Conservation (phyloP, 1,140 invertebrate genomes). For the Aphelenchoides avenae region DNA sequence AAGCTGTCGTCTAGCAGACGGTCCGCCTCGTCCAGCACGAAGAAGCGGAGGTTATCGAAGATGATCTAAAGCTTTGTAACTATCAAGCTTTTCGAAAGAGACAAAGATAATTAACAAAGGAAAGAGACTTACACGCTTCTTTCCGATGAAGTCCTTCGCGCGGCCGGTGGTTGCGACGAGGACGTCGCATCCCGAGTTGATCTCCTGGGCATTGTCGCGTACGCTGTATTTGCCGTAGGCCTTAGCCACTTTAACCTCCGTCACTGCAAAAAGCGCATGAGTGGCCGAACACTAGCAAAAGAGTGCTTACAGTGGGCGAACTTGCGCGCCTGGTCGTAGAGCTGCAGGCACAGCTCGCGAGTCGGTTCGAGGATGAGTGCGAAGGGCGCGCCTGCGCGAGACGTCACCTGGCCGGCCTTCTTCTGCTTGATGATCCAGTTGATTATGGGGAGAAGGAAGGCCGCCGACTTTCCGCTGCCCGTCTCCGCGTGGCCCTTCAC, state of each 20-base stretch:
- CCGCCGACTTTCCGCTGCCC: conserved; percentile 29
- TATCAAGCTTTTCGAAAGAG: no score
- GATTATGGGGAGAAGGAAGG: conserved; percentile 28
- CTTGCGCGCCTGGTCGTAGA: conserved; percentile 92
- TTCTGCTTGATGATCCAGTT: conserved; percentile 67
- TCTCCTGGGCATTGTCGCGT: conserved; percentile 20
- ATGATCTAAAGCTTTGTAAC: conserved; percentile 51
- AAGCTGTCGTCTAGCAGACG: conserved; percentile 78
- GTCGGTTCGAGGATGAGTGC: conserved; percentile 90
- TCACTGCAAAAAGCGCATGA: no score
- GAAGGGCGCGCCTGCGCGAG: conserved; percentile 84
- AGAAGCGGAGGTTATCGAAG: conserved; percentile 71
- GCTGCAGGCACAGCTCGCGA: conserved; percentile 88
- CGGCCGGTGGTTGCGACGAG: conserved; percentile 89
- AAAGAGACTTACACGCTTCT: conserved; percentile 66
- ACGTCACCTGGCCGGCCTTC: conserved; percentile 53
- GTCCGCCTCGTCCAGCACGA: conserved; percentile 92
- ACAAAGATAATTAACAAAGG: conserved; percentile 13
- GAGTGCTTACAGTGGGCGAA: conserved; percentile 74
- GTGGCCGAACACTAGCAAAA: no score
- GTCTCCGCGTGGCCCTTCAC: conserved; percentile 27
- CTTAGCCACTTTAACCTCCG: conserved; percentile 34
- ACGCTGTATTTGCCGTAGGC: conserved; percentile 42
- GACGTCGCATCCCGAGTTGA: conserved; percentile 71
- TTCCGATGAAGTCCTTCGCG: conserved; percentile 76